These are phyloP conservation scores for Phymanthus crucifer DNA, from an alignment of 92 coral and sea anemone species.

Conservation along the genomic window DNA sequence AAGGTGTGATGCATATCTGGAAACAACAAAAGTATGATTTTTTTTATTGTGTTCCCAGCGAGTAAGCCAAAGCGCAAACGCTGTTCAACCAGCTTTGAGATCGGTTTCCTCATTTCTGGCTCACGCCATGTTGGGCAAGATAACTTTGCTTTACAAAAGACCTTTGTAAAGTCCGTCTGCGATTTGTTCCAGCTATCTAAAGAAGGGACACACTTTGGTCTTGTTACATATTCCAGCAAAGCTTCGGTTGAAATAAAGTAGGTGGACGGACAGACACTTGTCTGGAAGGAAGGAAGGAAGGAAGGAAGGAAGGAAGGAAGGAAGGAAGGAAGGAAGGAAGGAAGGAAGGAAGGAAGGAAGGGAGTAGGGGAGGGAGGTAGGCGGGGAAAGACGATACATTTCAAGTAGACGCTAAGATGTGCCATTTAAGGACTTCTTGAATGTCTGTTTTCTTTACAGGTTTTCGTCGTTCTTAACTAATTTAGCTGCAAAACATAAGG, in stretches of 20 bases:
- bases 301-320: too few relatives aligned
- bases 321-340: too few relatives aligned
- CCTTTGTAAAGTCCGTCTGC: constrained; percentile 57
- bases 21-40: too few relatives aligned
- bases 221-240: constrained; percentile 63
- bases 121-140: constrained; percentile 62
- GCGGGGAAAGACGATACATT: neutral
- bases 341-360: too few relatives aligned
- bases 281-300: too few relatives aligned
- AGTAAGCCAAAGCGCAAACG: neutral
- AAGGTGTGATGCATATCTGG: too few relatives aligned
- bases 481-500: constrained; percentile 42
- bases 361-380: neutral
- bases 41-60: neutral
- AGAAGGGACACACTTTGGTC: constrained; percentile 76
- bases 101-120: constrained; percentile 82
- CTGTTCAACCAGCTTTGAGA: constrained; percentile 46
- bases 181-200: constrained; percentile 70
- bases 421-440: neutral
- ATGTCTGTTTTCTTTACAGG: constrained; percentile 5
- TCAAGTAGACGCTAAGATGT: neutral
- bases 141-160: constrained; percentile 71
- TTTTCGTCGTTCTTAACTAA: constrained; percentile 42
- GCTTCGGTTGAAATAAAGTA: constrained; percentile 44
- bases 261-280: neutral